A percentile compares a stretch with the other conserved stretches of the same genome.
These are phyloP conservation scores for Camponotus floridanus DNA, from an alignment of 1,140 invertebrate species.

Conservation along the genomic window DNA sequence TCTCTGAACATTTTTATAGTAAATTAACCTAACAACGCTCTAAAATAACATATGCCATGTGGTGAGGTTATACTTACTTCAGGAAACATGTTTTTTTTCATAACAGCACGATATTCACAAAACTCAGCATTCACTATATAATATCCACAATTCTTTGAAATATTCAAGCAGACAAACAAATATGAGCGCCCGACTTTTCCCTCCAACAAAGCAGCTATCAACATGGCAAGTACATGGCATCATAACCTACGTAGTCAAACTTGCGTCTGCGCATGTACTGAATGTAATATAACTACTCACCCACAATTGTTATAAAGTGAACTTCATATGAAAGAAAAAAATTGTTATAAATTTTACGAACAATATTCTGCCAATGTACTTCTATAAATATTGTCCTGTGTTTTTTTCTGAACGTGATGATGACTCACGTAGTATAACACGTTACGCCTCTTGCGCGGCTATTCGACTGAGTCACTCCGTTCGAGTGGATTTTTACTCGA, in stretches of 20 bases:
- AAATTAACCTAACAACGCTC: no score
- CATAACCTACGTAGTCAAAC: not conserved
- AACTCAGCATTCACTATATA: no score
- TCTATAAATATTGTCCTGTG: not conserved
- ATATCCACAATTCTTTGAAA: no score
- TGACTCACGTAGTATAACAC: not conserved
- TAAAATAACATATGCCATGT: no score
- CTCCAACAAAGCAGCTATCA: not conserved
- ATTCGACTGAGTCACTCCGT: not conserved
- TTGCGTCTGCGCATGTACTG: not conserved
- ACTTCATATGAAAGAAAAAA: not conserved
- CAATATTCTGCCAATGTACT: not conserved
- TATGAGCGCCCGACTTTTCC: no score
- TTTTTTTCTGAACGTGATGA: not conserved
- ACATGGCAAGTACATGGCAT: not conserved
- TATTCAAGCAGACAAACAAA: no score
- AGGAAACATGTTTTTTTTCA: no score
- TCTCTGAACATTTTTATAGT: no score
- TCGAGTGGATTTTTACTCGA: not conserved
- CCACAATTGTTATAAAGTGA: not conserved
- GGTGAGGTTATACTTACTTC: no score
- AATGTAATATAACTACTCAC: not conserved
- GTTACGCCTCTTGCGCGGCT: not conserved
- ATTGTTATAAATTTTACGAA: slow-evolving; percentile 1
- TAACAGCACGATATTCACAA: no score